phyloP scores from a whole-genome alignment of 1,140 invertebrate genomes.

The Drosophila nebulosa region DNA sequence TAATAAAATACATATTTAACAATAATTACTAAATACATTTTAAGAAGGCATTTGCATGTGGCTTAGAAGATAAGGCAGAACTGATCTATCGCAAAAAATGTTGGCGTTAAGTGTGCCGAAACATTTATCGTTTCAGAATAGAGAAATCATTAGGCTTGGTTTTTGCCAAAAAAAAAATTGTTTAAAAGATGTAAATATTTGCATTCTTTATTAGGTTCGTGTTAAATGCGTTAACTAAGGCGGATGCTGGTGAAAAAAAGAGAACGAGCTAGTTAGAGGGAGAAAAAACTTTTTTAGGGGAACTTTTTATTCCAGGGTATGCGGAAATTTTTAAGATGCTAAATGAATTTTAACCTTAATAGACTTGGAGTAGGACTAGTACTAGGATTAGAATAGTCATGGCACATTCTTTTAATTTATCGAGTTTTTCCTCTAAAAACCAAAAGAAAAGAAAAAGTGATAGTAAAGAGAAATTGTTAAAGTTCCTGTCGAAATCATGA shows the following conservation, averaged over 20 bases:
- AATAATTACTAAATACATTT: neutral
- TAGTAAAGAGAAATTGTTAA: too few relatives aligned
- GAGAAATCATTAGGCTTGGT: neutral
- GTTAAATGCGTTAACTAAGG: neutral
- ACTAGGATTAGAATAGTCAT: too few relatives aligned
- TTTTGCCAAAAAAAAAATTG: neutral
- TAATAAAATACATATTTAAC: neutral
- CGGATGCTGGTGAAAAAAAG: neutral
- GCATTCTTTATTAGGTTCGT: neutral
- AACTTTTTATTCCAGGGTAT: neutral
- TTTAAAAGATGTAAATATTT: neutral
- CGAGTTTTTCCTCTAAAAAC: too few relatives aligned
- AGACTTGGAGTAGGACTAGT: too few relatives aligned
- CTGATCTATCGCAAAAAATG: conserved; percentile 6
- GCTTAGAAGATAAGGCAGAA: neutral
- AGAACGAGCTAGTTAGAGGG: neutral
- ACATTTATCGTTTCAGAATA: neutral
- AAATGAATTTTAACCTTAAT: too few relatives aligned
- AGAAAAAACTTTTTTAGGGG: neutral
- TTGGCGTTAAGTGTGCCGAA: neutral
- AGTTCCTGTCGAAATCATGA: too few relatives aligned
- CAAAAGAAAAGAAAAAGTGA: too few relatives aligned
- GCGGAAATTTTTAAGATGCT: neutral
- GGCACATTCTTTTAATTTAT: too few relatives aligned
- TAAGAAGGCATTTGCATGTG: neutral